Percentiles rank a stretch among this genome's conserved stretches.
phyloP scores from a whole-genome alignment of 2,113 vertebrate genomes.

The Barbus barbus region DNA sequence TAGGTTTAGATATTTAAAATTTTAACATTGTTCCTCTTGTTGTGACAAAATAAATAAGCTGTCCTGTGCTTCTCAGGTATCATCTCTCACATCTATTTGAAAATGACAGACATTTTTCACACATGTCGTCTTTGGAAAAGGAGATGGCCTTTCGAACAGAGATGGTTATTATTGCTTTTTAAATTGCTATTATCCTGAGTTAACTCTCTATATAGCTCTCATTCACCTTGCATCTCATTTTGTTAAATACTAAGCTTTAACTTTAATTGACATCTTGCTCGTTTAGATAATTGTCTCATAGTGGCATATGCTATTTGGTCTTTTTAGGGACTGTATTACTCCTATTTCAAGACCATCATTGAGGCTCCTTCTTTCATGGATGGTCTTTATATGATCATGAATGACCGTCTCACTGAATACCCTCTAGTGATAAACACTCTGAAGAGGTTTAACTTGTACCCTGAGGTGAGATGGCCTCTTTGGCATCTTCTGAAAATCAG shows the following conservation, averaged over 20 bases:
- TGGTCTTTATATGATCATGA: constrained; percentile 89
- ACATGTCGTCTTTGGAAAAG: constrained; percentile 92
- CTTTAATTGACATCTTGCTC: too few relatives aligned
- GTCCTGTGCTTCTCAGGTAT: constrained; percentile 73
- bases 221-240: too few relatives aligned
- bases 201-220: too few relatives aligned
- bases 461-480: constrained; percentile 81
- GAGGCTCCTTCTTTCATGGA: constrained; percentile 89
- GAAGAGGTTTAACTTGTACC: constrained; percentile 96
- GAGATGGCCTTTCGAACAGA: constrained; percentile 99
- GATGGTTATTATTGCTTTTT: constrained; percentile 78
- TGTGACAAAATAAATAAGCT: background rate
- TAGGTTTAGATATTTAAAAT: background rate
- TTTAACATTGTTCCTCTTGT: background rate
- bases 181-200: too few relatives aligned
- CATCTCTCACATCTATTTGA: constrained; percentile 94
- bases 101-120: constrained; percentile 96
- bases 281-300: too few relatives aligned
- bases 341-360: constrained; percentile 95
- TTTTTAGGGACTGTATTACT: constrained; percentile 93
- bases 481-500: background rate
- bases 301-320: background rate
- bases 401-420: constrained; percentile 90
- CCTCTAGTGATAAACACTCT: constrained; percentile 95
- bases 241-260: too few relatives aligned